These are phyloP conservation scores for Tolypeutes matacus DNA, from an alignment of 2,797 vertebrate genomes.

Conservation along the genomic window DNA sequence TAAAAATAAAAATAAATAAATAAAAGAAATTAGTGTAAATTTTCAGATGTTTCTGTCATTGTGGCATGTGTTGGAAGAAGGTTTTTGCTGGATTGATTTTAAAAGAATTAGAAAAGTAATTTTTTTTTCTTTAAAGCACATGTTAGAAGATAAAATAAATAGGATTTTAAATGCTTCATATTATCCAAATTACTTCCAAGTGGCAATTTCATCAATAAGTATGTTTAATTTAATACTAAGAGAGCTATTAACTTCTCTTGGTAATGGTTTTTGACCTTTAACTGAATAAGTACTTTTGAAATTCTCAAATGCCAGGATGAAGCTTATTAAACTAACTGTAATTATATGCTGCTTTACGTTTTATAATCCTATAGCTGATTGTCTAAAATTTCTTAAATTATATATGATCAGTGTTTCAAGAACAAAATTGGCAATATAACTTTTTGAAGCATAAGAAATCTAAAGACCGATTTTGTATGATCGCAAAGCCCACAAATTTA, in stretches of 20 bases:
- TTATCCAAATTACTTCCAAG: constrained; percentile 83
- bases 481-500: background rate
- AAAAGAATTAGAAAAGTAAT: background rate
- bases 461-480: background rate
- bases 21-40: background rate
- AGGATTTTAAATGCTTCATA: constrained; percentile 71
- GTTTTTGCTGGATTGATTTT: constrained; percentile 14
- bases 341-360: constrained; percentile 75
- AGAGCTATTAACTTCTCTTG: constrained; percentile 85
- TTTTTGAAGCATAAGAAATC: constrained; percentile 47
- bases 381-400: constrained; percentile 66
- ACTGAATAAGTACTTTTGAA: constrained; percentile 84
- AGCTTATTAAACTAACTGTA: constrained; percentile 82
- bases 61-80: background rate
- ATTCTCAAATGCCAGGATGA: constrained; percentile 84
- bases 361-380: constrained; percentile 73
- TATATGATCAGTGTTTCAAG: constrained; percentile 62
- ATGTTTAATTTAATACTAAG: constrained; percentile 81
- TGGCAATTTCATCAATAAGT: constrained; percentile 83
- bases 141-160: constrained; percentile 63
- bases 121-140: background rate
- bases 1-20: too few species aligned
- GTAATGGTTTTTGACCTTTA: constrained; percentile 88
- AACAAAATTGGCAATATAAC: background rate
- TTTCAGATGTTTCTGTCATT: background rate